These are phyloP conservation scores for Sarcophaga peregrina DNA, from an alignment of 1,140 invertebrate species.

Conservation along the genomic window DNA sequence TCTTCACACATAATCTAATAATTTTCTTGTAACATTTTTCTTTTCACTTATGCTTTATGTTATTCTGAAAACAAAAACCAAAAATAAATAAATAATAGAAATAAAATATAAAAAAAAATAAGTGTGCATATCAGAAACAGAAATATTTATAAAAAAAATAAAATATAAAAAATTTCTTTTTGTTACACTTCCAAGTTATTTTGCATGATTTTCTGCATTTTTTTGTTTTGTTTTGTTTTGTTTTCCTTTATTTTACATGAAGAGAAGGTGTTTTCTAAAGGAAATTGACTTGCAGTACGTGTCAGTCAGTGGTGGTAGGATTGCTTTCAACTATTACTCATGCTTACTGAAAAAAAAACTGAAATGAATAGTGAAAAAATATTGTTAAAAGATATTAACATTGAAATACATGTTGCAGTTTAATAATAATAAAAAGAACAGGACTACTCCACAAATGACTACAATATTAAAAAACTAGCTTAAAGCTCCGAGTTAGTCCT, in stretches of 20 bases:
- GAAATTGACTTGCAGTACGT: constrained; percentile 20
- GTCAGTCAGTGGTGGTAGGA: neutral
- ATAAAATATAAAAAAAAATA: too few relatives aligned
- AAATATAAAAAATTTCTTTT: neutral
- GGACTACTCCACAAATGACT: too few relatives aligned
- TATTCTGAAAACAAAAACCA: too few relatives aligned
- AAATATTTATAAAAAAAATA: too few relatives aligned
- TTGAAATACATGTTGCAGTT: too few relatives aligned
- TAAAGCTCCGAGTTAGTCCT: too few relatives aligned
- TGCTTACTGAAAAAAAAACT: neutral
- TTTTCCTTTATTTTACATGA: neutral
- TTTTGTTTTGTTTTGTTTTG: neutral
- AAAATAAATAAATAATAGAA: too few relatives aligned
- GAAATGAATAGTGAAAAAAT: neutral
- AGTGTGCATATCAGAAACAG: too few relatives aligned
- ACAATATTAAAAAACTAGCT: too few relatives aligned
- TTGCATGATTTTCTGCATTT: neutral
- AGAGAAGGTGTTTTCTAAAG: neutral
- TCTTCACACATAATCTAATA: too few relatives aligned
- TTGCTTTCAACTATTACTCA: neutral
- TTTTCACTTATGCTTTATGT: too few relatives aligned
- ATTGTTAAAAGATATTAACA: neutral
- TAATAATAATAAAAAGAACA: neutral
- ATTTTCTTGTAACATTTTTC: too few relatives aligned
- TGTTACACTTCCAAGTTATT: constrained; percentile 1